These are phyloP conservation scores for Drosophila jambulina DNA, from an alignment of 1,140 invertebrate species.

Conservation along the genomic window DNA sequence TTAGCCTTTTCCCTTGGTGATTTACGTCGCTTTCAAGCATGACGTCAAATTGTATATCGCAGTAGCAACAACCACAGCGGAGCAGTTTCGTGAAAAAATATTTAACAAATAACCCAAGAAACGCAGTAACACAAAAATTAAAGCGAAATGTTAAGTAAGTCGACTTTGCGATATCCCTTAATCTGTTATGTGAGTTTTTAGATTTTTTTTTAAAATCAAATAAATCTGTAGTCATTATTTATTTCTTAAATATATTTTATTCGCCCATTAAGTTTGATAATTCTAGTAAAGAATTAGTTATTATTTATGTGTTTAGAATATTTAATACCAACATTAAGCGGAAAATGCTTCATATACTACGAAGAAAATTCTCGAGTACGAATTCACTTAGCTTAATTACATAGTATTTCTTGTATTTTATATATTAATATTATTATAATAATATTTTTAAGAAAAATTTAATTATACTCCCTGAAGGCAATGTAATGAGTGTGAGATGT, in stretches of 20 bases:
- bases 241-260: not conserved
- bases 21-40: conserved; percentile 78
- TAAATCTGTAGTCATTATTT: not conserved
- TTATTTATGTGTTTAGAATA: not conserved
- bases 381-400: not conserved
- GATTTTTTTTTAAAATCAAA: not conserved
- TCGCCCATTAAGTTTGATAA: not conserved
- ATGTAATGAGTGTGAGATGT: not conserved
- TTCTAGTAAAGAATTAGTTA: too few species aligned
- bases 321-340: not conserved
- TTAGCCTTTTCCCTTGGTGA: conserved; percentile 58
- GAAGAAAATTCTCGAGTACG: not conserved
- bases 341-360: not conserved
- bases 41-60: conserved; percentile 73
- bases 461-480: not conserved
- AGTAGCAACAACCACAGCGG: conserved; percentile 36
- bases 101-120: conserved; percentile 72
- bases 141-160: not conserved
- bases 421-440: too few species aligned
- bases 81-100: conserved; percentile 50
- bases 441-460: too few species aligned
- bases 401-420: not conserved
- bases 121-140: conserved; percentile 29
- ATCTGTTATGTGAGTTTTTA: too few species aligned
- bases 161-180: conserved; percentile 17